These are phyloP conservation scores for Arge pagana DNA, from an alignment of 2,888 invertebrate genomes.

Conservation along the genomic window DNA sequence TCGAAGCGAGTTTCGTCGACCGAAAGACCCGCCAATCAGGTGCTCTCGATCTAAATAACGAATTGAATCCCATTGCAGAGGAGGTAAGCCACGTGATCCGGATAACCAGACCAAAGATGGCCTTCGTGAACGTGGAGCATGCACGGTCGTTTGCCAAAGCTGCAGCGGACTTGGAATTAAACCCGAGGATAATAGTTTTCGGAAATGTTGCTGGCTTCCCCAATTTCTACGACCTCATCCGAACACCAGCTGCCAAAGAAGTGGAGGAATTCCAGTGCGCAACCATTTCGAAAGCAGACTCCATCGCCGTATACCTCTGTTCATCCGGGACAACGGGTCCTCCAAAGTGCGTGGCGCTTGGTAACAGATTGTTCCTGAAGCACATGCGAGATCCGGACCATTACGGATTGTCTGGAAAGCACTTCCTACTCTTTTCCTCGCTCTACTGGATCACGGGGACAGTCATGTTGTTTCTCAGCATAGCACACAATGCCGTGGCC, in stretches of 20 bases:
- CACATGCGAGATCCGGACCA: background rate
- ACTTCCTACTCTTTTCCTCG: slow-evolving; percentile 19
- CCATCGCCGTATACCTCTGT: slow-evolving; percentile 42
- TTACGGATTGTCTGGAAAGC: background rate
- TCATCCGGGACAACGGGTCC: slow-evolving; percentile 50
- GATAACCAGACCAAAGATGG: slow-evolving; percentile 30
- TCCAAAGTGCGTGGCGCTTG: slow-evolving; percentile 35
- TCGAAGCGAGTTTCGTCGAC: background rate
- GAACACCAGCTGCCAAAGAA: background rate
- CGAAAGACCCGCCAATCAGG: background rate
- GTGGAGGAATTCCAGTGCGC: slow-evolving; percentile 29
- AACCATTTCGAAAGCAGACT: slow-evolving; percentile 20
- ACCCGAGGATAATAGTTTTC: slow-evolving; percentile 29
- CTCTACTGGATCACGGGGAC: slow-evolving; percentile 47
- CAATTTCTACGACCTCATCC: background rate
- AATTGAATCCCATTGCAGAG: background rate
- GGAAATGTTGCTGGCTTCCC: slow-evolving; percentile 22
- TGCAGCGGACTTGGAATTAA: slow-evolving; percentile 19
- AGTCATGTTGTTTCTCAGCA: slow-evolving; percentile 29
- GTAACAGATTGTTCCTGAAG: slow-evolving; percentile 34
- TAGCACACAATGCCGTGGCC: slow-evolving; percentile 24
- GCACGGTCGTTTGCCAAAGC: slow-evolving; percentile 17
- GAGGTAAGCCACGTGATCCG: background rate
- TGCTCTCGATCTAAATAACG: too few species aligned
- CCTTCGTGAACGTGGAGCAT: slow-evolving; percentile 27